Evolutionary conservation across 1,140 invertebrate genomes (phyloP), one percentile per base, ranked within the genome.

Genomic region (Brachionus sp.): DNA sequence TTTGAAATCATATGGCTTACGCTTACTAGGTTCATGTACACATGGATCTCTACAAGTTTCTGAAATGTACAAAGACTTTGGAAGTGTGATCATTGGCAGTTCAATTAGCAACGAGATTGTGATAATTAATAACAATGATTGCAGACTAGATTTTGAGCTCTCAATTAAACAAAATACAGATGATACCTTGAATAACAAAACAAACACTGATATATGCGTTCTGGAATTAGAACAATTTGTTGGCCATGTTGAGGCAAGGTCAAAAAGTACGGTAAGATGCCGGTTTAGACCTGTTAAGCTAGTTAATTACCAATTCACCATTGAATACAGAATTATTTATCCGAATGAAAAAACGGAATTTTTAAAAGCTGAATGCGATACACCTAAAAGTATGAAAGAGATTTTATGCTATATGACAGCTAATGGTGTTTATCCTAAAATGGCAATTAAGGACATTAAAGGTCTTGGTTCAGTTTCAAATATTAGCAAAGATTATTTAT

Each of bases 401-500:
- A 80, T 66, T 84, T 73, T 88, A 83, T 87, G 87, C 84, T 86
- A 88, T 62, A 62, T 89, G 9, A 75, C 88, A 62, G 85, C 85
- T 5, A 87, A 86, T 53, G 88, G 88, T 16, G 88, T 89, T 13
- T 89, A 87, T 84, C 88, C 88, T 6, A 84, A 85, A 0, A 84
- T 89, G 85, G 84, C 85, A 4, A 85, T 89, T 62, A 87, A 86
- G 5, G 88, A 89, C 85, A 87, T 88, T 10, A 86, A 87, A 9
- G 87, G 87, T 33, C 85, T 85, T 64, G 88, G 88, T 44, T 87
- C 87, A 77, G 86, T 87, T 57, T 84, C 86, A 25, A 86, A 86
- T 57, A 86, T 89, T 77, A 89, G 87, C 84, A 89, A 89, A 84
- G 87, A 88, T 78, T 86, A 87, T 70, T 85, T 89, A 7, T 89